These are phyloP conservation scores for Hippasteria phrygiana DNA, from an alignment of 53 echinoderm and acorn worm genomes.

Conservation along the genomic window DNA sequence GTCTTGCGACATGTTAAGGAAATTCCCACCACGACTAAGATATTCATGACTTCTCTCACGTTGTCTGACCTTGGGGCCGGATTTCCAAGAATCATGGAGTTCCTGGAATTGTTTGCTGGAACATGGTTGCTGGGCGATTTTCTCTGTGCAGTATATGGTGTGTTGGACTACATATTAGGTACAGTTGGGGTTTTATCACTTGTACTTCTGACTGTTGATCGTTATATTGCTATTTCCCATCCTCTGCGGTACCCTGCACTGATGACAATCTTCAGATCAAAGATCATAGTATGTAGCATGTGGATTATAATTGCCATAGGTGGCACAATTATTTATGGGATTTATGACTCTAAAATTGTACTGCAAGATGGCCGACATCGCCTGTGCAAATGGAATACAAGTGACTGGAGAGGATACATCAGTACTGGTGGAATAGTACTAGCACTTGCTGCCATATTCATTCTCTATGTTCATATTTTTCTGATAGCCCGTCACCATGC, in stretches of 20 bases:
- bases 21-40: background rate
- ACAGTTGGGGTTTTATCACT: background rate
- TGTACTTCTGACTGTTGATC: background rate
- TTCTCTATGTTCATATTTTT: background rate
- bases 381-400: background rate
- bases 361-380: background rate
- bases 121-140: background rate
- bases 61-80: background rate
- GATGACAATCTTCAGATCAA: background rate
- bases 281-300: background rate
- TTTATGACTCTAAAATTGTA: background rate
- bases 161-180: background rate
- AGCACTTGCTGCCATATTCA: background rate
- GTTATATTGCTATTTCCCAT: background rate
- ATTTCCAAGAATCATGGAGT: background rate
- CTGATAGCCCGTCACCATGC: background rate
- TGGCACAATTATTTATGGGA: background rate
- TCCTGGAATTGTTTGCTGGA: background rate
- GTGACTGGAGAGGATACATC: background rate
- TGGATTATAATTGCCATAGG: background rate
- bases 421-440: background rate
- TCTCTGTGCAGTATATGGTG: background rate
- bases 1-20: background rate
- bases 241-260: background rate
- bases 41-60: slow-evolving; percentile 2